Conservation (phyloP, 2,888 invertebrate species). For the Dryobota labecula region DNA sequence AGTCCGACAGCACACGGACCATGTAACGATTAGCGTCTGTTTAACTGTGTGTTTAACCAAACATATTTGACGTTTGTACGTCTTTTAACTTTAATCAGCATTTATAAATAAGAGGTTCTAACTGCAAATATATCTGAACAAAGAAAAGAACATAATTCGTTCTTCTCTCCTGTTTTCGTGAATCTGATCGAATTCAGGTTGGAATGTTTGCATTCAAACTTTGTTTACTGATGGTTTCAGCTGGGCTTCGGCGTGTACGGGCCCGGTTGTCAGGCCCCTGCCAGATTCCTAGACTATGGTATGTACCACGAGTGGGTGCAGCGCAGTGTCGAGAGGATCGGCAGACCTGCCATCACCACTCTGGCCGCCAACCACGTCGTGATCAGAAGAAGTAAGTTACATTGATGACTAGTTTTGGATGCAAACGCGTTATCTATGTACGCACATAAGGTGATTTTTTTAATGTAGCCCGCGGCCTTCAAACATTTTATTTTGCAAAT, state of each 20-base stretch:
- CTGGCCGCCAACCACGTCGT: slow-evolving; percentile 70
- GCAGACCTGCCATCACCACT: slow-evolving; percentile 73
- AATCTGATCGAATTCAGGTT: background rate
- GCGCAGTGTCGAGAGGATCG: slow-evolving; percentile 67
- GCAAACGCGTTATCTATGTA: background rate
- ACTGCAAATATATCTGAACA: background rate
- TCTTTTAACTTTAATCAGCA: too few relatives aligned
- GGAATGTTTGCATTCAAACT: background rate
- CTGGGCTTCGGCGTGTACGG: slow-evolving; percentile 79
- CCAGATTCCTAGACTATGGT: slow-evolving; percentile 78
- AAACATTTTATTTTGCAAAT: background rate
- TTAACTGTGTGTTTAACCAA: too few relatives aligned
- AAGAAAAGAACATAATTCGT: background rate
- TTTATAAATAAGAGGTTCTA: too few relatives aligned
- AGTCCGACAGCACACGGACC: too few relatives aligned
- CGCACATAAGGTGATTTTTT: background rate
- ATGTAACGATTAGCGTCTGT: too few relatives aligned
- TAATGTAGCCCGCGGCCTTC: background rate
- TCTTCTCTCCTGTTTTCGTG: background rate
- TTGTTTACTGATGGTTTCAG: slow-evolving; percentile 58
- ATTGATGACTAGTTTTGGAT: background rate
- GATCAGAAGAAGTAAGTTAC: slow-evolving; percentile 71
- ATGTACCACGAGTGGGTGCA: slow-evolving; percentile 73
- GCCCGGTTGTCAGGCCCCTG: slow-evolving; percentile 76
- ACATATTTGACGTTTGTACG: too few relatives aligned